A percentile compares a stretch with the other conserved stretches of the same genome.
Evolutionary conservation across 2,797 vertebrate genomes (phyloP).

Genomic region (Chloroceryle amazona): DNA sequence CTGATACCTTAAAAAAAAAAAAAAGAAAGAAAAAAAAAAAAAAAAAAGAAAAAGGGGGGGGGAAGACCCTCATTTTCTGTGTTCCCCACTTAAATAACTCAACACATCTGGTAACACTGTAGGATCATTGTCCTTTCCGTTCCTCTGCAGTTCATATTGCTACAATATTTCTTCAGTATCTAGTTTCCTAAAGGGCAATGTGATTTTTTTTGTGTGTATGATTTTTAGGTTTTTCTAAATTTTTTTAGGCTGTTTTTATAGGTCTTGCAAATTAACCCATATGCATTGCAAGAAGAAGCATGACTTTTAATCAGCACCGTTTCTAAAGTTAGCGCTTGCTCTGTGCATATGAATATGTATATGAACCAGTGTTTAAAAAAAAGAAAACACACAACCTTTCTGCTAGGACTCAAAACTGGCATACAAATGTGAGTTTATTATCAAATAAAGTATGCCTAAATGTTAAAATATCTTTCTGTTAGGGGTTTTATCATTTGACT

Average conservation of each 20-base stretch:
- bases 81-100: conserved; percentile 91
- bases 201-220: conserved; percentile 53
- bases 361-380: not conserved
- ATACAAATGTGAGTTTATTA: conserved; percentile 77
- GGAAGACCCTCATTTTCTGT: conserved; percentile 84
- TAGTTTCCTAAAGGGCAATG: conserved; percentile 90
- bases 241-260: conserved; percentile 77
- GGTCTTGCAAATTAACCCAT: conserved; percentile 85
- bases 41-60: conserved; percentile 55
- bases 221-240: not conserved
- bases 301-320: conserved; percentile 74
- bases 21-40: conserved; percentile 29
- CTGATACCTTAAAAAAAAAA: conserved; percentile 91
- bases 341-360: conserved; percentile 63
- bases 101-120: conserved; percentile 99
- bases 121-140: conserved; percentile 96
- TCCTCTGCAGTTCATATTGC: conserved; percentile 89
- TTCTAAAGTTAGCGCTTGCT: conserved; percentile 65
- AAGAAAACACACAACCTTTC: conserved; percentile 20
- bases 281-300: conserved; percentile 79
- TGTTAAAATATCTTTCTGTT: conserved; percentile 74
- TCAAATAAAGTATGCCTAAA: conserved; percentile 73
- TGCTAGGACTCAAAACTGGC: conserved; percentile 46
- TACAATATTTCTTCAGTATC: conserved; percentile 93
- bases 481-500: conserved; percentile 73